Percentiles rank a stretch among this genome's conserved stretches.
Conservation (phyloP, 2,888 invertebrate genomes). For the Polyommatus icarus region DNA sequence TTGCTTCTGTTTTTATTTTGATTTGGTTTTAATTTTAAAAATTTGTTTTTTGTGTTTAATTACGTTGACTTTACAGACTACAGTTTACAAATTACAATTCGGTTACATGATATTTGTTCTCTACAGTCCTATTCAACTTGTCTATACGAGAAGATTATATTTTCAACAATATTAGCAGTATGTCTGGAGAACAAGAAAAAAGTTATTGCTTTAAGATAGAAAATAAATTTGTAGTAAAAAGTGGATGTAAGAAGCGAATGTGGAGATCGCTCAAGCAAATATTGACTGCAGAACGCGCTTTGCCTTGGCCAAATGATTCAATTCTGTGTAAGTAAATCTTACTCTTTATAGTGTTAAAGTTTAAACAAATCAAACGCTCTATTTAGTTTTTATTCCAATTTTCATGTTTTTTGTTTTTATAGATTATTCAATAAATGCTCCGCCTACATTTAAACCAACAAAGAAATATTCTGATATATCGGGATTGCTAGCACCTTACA, state of each 20-base stretch:
- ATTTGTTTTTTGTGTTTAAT: too few relatives aligned
- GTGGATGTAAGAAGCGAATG: conserved; percentile 86
- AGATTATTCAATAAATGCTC: conserved; percentile 94
- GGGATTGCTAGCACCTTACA: conserved; percentile 92
- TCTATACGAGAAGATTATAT: not conserved
- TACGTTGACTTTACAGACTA: too few relatives aligned
- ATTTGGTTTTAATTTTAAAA: too few relatives aligned
- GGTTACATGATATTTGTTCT: too few relatives aligned
- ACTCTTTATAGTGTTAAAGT: not conserved
- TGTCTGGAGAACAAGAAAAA: conserved; percentile 63
- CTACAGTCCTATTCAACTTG: too few relatives aligned
- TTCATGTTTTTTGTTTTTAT: conserved; percentile 50
- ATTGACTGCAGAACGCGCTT: conserved; percentile 86
- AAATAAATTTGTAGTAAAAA: conserved; percentile 79
- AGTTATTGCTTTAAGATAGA: conserved; percentile 67
- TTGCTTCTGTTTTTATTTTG: too few relatives aligned
- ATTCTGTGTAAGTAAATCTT: conserved; percentile 83
- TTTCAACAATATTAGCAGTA: conserved; percentile 39
- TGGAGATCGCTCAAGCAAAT: conserved; percentile 96
- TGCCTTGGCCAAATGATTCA: conserved; percentile 88
- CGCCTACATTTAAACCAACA: conserved; percentile 93
- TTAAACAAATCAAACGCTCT: not conserved
- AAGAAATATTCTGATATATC: conserved; percentile 97
- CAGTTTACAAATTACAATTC: too few relatives aligned
- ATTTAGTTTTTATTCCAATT: not conserved